Evolutionary conservation across 1,140 invertebrate genomes (phyloP).

Genomic region (Papilio dardanus): DNA sequence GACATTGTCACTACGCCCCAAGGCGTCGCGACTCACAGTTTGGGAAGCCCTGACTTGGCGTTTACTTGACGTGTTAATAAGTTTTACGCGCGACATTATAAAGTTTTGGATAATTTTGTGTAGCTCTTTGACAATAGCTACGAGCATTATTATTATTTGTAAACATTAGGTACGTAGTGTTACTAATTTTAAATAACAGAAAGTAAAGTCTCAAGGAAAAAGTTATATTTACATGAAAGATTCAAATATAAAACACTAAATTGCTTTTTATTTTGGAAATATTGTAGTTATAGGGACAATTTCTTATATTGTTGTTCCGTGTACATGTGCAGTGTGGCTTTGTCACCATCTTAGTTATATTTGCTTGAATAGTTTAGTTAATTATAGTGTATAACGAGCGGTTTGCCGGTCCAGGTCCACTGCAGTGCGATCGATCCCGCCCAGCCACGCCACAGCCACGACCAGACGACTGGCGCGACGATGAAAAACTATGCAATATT

Average conservation of each 20-base stretch:
- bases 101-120: neutral
- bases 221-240: no score
- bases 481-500: conserved; percentile 75
- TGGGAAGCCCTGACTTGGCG: no score
- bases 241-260: no score
- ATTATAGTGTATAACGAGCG: conserved; percentile 8
- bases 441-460: conserved; percentile 38
- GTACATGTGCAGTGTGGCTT: neutral
- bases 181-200: no score
- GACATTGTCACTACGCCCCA: no score
- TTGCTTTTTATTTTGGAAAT: no score
- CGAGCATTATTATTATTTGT: neutral
- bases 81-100: conserved; percentile 10
- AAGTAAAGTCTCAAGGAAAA: no score
- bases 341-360: neutral
- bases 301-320: neutral
- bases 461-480: conserved; percentile 67
- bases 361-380: neutral
- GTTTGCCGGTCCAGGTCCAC: conserved; percentile 15
- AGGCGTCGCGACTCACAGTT: no score
- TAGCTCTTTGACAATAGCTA: neutral
- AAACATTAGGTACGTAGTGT: no score
- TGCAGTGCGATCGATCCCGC: conserved; percentile 63
- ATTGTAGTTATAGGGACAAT: no score
- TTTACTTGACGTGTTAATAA: conserved; percentile 25